Percentiles rank a stretch among this genome's conserved stretches.
These are phyloP conservation scores for Anodontia alba DNA, from an alignment of 2,888 invertebrate genomes.

Conservation along the genomic window DNA sequence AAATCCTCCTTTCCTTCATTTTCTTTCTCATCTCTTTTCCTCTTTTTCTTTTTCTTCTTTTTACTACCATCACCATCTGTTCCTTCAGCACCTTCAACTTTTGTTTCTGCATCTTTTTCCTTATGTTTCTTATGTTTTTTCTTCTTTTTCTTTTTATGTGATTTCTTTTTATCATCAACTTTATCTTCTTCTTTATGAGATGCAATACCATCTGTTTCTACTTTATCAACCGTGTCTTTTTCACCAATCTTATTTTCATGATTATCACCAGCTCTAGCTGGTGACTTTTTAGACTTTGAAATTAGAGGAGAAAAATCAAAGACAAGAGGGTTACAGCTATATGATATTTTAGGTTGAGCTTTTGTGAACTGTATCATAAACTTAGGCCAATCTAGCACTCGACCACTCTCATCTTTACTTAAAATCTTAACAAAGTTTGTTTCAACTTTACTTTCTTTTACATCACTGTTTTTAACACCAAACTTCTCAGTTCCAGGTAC, in stretches of 20 bases:
- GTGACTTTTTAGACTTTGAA: slow-evolving; percentile 52
- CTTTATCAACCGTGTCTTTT: slow-evolving; percentile 26
- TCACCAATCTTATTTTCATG: slow-evolving; percentile 32
- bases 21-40: slow-evolving; percentile 57
- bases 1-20: slow-evolving; percentile 52
- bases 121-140: slow-evolving; percentile 58
- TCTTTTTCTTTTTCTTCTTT: slow-evolving; percentile 72
- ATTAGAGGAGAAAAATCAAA: slow-evolving; percentile 81
- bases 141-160: slow-evolving; percentile 52
- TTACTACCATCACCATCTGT: slow-evolving; percentile 48
- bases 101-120: slow-evolving; percentile 47
- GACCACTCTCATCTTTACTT: slow-evolving; percentile 75
- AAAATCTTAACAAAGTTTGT: slow-evolving; percentile 72
- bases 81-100: slow-evolving; percentile 44
- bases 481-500: slow-evolving; percentile 1
- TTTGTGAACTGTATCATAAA: slow-evolving; percentile 82
- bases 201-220: slow-evolving; percentile 40
- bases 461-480: not conserved
- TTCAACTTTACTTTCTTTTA: slow-evolving; percentile 25
- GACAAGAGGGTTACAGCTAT: slow-evolving; percentile 82
- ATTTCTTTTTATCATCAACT: slow-evolving; percentile 51
- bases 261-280: slow-evolving; percentile 27
- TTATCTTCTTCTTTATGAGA: slow-evolving; percentile 36
- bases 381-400: slow-evolving; percentile 80
- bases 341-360: slow-evolving; percentile 74